Evolutionary conservation across 1,140 invertebrate genomes (phyloP), one percentile per base, ranked within the genome.

Genomic region (Ostrea edulis): DNA sequence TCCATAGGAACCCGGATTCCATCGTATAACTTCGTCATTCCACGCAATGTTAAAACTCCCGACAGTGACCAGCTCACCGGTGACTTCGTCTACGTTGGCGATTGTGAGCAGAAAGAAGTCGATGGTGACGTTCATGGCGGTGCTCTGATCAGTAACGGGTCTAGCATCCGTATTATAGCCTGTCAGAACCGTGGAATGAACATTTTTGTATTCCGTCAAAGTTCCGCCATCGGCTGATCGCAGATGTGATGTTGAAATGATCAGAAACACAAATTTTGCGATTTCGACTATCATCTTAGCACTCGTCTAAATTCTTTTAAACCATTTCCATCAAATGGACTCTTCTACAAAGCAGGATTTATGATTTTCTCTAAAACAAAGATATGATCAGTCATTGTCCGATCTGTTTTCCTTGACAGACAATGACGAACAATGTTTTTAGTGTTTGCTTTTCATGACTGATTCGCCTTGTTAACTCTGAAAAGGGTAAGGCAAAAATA

Each of bases 21-120:
- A 88, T 51, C 8, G 87, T 58, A 68, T 77, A 5, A n/a, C 12
- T 68, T 77, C 51, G 65, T 90, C 90, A 20, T 29, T 11, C 90
- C 90, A 90, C 9, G 82, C 20, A 20, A 89, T 87, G n/a, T 85
- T 55, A 14, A 90, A 68, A 35, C 51, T 35, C 22, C 82, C 82
- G 3, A 84, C 82, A 53, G 22, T 54, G 54, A 55, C 22, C 52
- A 84, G 11, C 51, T 53, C 54, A n/a, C 82, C 29, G n/a, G 51
- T 55, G 12, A 84, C 82, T 84, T 53, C 54, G 14, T 84, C 52
- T 14, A 84, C 25, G n/a, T 54, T 55, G n/a, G 51, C 54, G 12
- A 84, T 84, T 22, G 82, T 17, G 9, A 84, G 22, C 54, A 84
- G 25, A 29, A n/a, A 1, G 54, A 84, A 84, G 2, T 8, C 51